Conservation (phyloP, 2,797 vertebrate species). For the Tachyglossus aculeatus region DNA sequence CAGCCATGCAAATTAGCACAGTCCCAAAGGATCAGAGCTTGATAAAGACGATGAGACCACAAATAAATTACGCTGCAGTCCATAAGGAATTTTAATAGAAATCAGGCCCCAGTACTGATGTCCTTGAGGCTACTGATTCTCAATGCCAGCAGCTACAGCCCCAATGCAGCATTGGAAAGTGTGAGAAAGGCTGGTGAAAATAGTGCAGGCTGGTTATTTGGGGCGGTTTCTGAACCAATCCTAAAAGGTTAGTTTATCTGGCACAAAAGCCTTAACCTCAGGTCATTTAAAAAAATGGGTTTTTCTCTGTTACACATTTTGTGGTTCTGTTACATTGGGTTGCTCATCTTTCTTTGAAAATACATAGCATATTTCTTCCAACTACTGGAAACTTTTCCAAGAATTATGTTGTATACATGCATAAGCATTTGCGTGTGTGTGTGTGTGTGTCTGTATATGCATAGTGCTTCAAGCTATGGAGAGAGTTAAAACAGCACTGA, state of each 20-base stretch:
- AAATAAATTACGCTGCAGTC: slow-evolving; percentile 3
- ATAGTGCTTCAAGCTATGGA: neutral
- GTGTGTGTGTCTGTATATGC: too few relatives aligned
- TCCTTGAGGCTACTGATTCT: neutral
- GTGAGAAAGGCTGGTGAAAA: slow-evolving; percentile 1
- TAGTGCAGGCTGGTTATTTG: slow-evolving; percentile 17
- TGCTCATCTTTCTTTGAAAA: too few relatives aligned
- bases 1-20: neutral
- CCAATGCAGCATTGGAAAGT: neutral
- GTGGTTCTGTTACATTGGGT: too few relatives aligned
- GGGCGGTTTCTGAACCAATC: slow-evolving; percentile 22
- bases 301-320: too few relatives aligned
- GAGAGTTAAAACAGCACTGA: neutral
- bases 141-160: neutral
- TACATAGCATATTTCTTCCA: too few relatives aligned
- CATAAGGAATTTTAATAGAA: slow-evolving; percentile 10
- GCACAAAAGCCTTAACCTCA: neutral
- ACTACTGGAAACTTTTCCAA: too few relatives aligned
- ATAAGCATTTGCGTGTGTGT: too few relatives aligned
- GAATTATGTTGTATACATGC: neutral
- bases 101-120: neutral
- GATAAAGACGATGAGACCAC: slow-evolving; percentile 2
- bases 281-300: too few relatives aligned
- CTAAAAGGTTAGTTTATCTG: slow-evolving; percentile 5
- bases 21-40: neutral